Conservation (phyloP, 1,140 invertebrate genomes). For the Probaryconus sp. region DNA sequence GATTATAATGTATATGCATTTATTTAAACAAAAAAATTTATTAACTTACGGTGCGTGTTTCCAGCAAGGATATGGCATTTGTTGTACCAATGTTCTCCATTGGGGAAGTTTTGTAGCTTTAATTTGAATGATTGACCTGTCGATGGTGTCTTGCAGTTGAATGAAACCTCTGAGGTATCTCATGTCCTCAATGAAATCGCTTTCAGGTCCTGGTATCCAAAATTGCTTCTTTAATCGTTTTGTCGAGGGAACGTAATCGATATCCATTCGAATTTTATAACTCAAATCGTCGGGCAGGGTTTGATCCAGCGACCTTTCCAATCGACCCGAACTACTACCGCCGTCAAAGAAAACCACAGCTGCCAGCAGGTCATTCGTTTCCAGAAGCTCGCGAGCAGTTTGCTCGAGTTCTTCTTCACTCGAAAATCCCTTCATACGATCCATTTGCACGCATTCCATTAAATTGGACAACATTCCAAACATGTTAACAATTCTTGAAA, state of each 20-base stretch:
- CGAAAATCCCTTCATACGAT: constrained; percentile 79
- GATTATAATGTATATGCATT: background rate
- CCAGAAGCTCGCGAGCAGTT: constrained; percentile 78
- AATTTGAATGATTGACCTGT: constrained; percentile 80
- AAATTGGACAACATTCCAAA: constrained; percentile 76
- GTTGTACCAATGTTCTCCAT: constrained; percentile 81
- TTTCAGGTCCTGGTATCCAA: constrained; percentile 83
- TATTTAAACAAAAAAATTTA: background rate
- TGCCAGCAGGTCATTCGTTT: constrained; percentile 80
- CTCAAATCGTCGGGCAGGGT: constrained; percentile 73
- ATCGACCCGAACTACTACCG: constrained; percentile 65
- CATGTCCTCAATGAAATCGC: constrained; percentile 81
- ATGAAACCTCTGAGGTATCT: constrained; percentile 84
- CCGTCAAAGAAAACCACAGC: constrained; percentile 77
- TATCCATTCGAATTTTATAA: constrained; percentile 84
- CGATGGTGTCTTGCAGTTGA: constrained; percentile 83
- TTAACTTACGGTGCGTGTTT: constrained; percentile 79
- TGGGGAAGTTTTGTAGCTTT: constrained; percentile 69
- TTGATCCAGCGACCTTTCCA: constrained; percentile 50
- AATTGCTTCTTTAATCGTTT: constrained; percentile 80
- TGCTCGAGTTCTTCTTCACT: constrained; percentile 77
- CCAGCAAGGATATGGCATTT: constrained; percentile 84
- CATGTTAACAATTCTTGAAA: constrained; percentile 66
- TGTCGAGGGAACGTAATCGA: constrained; percentile 83
- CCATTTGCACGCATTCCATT: constrained; percentile 80